Percentiles rank a stretch among this genome's conserved stretches.
Evolutionary conservation across 2,888 invertebrate genomes (phyloP).

Genomic region (Drosophila paranaensis): DNA sequence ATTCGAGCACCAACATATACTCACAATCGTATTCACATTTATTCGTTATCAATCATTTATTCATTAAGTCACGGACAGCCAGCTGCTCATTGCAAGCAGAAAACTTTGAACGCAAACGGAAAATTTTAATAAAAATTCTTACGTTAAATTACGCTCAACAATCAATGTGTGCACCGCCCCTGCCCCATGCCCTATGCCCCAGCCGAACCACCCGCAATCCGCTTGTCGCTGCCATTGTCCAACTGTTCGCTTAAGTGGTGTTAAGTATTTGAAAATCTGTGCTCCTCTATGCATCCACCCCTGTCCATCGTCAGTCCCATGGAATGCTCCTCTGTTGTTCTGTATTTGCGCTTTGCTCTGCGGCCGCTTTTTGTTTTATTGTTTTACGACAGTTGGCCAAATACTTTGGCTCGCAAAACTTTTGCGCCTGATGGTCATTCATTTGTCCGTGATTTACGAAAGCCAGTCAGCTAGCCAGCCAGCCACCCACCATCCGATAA

Average conservation of each 20-base stretch:
- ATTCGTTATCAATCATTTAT: conserved; percentile 55
- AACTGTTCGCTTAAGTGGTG: conserved; percentile 71
- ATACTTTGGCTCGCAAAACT: conserved; percentile 71
- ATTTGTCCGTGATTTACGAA: conserved; percentile 77
- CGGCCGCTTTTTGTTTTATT: conserved; percentile 67
- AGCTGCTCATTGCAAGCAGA: conserved; percentile 21
- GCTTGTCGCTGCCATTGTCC: conserved; percentile 62
- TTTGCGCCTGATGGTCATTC: conserved; percentile 75
- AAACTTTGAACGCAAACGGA: conserved; percentile 61
- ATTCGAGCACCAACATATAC: conserved; percentile 1
- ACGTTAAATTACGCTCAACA: conserved; percentile 67
- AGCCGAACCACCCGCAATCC: not conserved
- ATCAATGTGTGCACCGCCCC: conserved; percentile 31
- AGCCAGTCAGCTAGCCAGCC: conserved; percentile 9
- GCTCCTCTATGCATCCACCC: conserved; percentile 24
- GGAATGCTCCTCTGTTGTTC: conserved; percentile 10
- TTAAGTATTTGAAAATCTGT: conserved; percentile 76
- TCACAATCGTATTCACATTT: conserved; percentile 10
- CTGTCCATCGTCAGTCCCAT: not conserved
- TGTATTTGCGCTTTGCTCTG: conserved; percentile 37
- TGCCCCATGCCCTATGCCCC: not conserved
- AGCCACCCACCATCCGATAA: conserved; percentile 5
- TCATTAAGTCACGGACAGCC: conserved; percentile 56
- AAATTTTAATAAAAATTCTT: conserved; percentile 78
- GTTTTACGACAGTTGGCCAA: conserved; percentile 78